These are phyloP conservation scores for Megaustenia siamemsis DNA, from an alignment of 2,888 invertebrate genomes.

Conservation along the genomic window DNA sequence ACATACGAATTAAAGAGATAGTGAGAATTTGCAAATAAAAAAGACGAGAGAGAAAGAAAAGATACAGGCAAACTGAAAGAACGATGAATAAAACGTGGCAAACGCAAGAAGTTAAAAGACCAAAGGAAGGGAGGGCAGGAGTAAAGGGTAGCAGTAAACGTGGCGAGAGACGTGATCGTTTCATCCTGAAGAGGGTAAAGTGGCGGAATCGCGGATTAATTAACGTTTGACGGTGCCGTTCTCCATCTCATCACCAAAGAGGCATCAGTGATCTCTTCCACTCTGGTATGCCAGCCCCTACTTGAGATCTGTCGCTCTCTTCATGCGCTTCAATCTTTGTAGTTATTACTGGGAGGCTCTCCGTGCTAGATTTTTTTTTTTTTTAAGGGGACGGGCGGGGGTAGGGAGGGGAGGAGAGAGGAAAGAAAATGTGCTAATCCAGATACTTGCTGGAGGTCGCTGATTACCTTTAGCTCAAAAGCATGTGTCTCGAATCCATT, in stretches of 20 bases:
- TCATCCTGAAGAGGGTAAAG: neutral
- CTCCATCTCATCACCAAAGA: conserved; percentile 3
- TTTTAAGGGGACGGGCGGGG: no score
- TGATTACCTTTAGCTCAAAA: no score
- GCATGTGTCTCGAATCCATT: no score
- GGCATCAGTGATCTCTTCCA: neutral
- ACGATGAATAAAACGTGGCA: no score
- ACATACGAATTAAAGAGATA: no score
- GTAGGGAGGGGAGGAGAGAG: no score
- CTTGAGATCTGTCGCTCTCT: conserved; percentile 7
- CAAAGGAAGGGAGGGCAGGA: neutral
- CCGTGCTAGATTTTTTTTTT: neutral
- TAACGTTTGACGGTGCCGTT: conserved; percentile 1
- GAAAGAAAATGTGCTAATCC: no score
- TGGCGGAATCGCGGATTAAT: conserved; percentile 9
- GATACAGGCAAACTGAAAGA: no score
- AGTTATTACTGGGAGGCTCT: neutral
- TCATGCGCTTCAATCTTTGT: neutral
- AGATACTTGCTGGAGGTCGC: no score
- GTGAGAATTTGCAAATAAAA: no score
- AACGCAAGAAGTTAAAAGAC: no score
- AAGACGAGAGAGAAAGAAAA: no score
- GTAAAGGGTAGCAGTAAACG: neutral
- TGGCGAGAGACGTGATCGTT: neutral
- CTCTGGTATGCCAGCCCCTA: neutral